Conservation (phyloP, 2,888 invertebrate genomes). For the Furcula furcula region DNA sequence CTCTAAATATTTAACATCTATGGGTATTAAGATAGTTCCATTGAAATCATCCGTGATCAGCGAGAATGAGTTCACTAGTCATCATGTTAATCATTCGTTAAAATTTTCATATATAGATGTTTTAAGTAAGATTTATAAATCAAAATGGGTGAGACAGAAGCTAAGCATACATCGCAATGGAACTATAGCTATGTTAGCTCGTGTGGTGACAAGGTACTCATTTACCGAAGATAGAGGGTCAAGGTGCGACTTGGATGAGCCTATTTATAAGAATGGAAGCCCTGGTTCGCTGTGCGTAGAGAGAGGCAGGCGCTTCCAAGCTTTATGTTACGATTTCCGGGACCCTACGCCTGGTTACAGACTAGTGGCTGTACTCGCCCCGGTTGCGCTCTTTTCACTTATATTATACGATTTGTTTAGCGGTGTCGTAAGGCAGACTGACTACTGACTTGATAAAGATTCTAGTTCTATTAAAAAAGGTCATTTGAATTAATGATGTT, state of each 20-base stretch:
- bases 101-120: slow-evolving; percentile 43
- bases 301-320: slow-evolving; percentile 49
- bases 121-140: slow-evolving; percentile 44
- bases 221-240: slow-evolving; percentile 50
- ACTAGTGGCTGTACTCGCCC: slow-evolving; percentile 61
- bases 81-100: slow-evolving; percentile 10
- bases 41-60: slow-evolving; percentile 5
- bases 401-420: slow-evolving; percentile 71
- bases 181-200: slow-evolving; percentile 48
- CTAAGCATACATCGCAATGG: slow-evolving; percentile 40
- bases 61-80: neutral
- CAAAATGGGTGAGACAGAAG: slow-evolving; percentile 39
- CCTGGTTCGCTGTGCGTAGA: slow-evolving; percentile 59
- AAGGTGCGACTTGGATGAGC: slow-evolving; percentile 53
- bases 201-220: slow-evolving; percentile 54
- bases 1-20: slow-evolving; percentile 28
- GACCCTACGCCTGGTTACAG: slow-evolving; percentile 66
- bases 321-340: slow-evolving; percentile 60
- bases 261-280: slow-evolving; percentile 51
- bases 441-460: slow-evolving; percentile 37
- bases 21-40: slow-evolving; percentile 37
- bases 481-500: no score
- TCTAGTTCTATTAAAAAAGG: no score
- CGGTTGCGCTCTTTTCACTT: slow-evolving; percentile 61
- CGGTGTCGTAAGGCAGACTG: slow-evolving; percentile 65